Evolutionary conservation across 2,113 vertebrate genomes (phyloP), one percentile per base, ranked within the genome.

Genomic region (Xiphophorus hellerii): DNA sequence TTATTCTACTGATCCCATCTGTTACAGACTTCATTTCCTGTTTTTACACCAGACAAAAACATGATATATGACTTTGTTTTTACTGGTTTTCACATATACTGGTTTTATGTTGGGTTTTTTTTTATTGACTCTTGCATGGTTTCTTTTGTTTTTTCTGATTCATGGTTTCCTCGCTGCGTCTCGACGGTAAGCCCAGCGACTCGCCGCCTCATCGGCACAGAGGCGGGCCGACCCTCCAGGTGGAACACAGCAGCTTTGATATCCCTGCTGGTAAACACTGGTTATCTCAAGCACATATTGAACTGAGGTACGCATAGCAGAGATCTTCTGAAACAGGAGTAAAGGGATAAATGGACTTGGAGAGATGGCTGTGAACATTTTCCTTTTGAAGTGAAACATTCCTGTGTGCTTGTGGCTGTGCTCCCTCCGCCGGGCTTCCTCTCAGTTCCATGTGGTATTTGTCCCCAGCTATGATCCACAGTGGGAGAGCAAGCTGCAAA

Each of bases 391-490:
- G 94, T 88, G 87, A 92, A 93, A 93, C 89, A 94, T 95, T 95
- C 92, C 91, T 92, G 83, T 80, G 80, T 84, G 89, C 89, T 91
- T 82, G 82, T 81, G 85, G 92, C 84, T 86, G 77, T 87, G 87
- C 89, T 82, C 89, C 87, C 88, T 89, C 81, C 84, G 86, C 73
- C 82, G 82, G 89, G 89, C 92, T 93, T 93, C 92, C 93, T 95
- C 93, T 94, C 93, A 91, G 88, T 88, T 91, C 91, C 81, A 89
- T 95, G 94, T 92, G 94, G 92, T 95, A 94, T 95, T 94, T 94
- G 90, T 95, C 92, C 93, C 92, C 92, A 94, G 90, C 90, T 94
- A 92, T 92, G 93, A 91, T 92, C 84, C 92, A 93, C 89, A 94
- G 87, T 84, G 87, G 79, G 84, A 88, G 88, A 76, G 82, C 2